Evolutionary conservation across 2,888 invertebrate species (phyloP).

Genomic region (Amiota mariae): DNA sequence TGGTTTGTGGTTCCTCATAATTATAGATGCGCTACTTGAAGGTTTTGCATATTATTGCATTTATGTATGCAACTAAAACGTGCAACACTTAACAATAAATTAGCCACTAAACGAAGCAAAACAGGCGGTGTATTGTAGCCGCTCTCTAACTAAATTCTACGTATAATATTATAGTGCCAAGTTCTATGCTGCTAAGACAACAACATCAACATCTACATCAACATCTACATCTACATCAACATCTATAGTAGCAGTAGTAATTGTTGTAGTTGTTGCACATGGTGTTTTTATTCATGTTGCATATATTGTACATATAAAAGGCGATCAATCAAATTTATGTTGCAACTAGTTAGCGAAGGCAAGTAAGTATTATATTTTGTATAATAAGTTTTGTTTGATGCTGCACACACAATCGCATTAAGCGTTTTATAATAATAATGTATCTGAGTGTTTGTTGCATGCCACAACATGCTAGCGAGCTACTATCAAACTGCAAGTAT

Average conservation of each 20-base stretch:
- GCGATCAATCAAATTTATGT: slow-evolving; percentile 25
- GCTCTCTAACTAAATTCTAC: slow-evolving; percentile 13
- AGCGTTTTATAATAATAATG: slow-evolving; percentile 28
- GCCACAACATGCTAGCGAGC: slow-evolving; percentile 20
- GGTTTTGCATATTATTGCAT: slow-evolving; percentile 10
- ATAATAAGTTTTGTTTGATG: slow-evolving; percentile 13
- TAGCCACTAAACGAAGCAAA: slow-evolving; percentile 64
- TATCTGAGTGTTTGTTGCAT: slow-evolving; percentile 8
- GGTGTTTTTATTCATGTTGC: background rate
- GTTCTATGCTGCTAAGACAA: background rate
- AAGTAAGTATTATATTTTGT: slow-evolving; percentile 7
- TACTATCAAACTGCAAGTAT: background rate
- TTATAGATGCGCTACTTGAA: background rate
- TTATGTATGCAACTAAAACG: slow-evolving; percentile 47
- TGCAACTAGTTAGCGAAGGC: background rate
- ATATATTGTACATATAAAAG: background rate
- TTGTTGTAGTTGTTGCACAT: slow-evolving; percentile 29
- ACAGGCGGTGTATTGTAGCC: slow-evolving; percentile 17
- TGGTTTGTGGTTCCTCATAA: background rate
- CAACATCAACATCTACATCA: slow-evolving; percentile 8
- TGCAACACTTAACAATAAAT: slow-evolving; percentile 68
- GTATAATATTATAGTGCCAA: background rate
- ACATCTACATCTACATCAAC: slow-evolving; percentile 11
- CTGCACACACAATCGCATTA: slow-evolving; percentile 8
- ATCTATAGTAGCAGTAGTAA: slow-evolving; percentile 23